Evolutionary conservation across 2,888 invertebrate species (phyloP), one percentile per base, ranked within the genome.

Genomic region (Cynaeus angustus): DNA sequence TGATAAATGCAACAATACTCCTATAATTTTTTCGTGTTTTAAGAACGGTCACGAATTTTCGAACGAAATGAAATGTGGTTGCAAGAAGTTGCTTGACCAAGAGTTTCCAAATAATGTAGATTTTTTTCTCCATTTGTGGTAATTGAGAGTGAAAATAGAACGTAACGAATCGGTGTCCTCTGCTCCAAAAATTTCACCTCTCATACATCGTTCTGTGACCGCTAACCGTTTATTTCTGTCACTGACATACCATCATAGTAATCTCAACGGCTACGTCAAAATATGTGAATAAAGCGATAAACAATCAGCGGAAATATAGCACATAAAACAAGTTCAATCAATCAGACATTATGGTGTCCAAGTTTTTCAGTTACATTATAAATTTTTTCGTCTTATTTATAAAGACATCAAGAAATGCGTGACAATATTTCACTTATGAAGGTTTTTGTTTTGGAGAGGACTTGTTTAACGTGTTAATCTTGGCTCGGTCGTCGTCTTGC

Each of bases 381-480:
- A 8, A 13, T 30, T 67, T 64, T 45, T 56, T 52, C 1, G 7
- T 0, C 43, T 59, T 43, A 53, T 53, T 62, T 59, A 75, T 72
- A 48, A 69, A 75, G 77, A 72, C 75, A 72, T 77, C 72, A 74
- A 74, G 70, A 72, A 68, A 70, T 65, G 76, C 77, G 77, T 77
- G 78, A 77, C 75, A 72, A 78, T 79, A 79, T 78, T 78, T 76
- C 76, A 77, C 73, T 77, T 79, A 77, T 74, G 72, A 74, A 33
- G 55, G 30, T 74, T 76, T 76, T 74, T 72, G 66, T 68, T 66
- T 70, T 72, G 50, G 70, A 71, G 64, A 53, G 50, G 64, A 71
- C 74, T 74, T 45, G 74, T 72, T 71, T 76, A 71, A 77, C 75
- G 74, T 73, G 72, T 75, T 74, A 78, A 76, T 75, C 71, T 62